Evolutionary conservation across 2,797 vertebrate genomes (phyloP), one percentile per base, ranked within the genome.

Genomic region (Podarcis lilfordi): DNA sequence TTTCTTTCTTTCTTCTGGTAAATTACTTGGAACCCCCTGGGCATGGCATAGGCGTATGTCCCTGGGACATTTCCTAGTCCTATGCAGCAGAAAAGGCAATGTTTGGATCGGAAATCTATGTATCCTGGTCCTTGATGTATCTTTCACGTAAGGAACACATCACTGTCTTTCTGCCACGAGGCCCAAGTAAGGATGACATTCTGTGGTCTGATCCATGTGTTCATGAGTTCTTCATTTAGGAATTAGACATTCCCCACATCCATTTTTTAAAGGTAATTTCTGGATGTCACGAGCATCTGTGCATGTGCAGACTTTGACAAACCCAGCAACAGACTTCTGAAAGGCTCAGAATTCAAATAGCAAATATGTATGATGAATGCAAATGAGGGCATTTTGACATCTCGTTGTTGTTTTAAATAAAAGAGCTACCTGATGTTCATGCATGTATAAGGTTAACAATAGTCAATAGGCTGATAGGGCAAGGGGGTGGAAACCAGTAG

Each of bases 1-100:
- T 43, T 43, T 1, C 7, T 43, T 8, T 8, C 7, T 8, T 43
- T 11, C 45, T 45, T 11, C 45, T 11, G 45, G 45, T 45, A 45
- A 45, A 45, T 45, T 19, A 13, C 7, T 87, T 11, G 85, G 55
- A 50, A 77, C 69, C 23, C 66, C 3, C 71, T 35, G 29, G 37
- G 32, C 37, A 43, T 43, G 29, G 37, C 37, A 66, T 79, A 89
- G 45, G 32, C 37, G 80, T 80, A 80, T 84, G 75, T 89, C 86
- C n/a, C 27, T 68, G 2, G 11, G 0, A 5, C 15, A 3, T 45
- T 90, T 59, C 37, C 55, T 68, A 68, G 87, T 32, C 78, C 75
- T 86, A 72, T 50, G 40, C 55, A 75, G 1, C 64, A 80, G 76
- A 88, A 84, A 85, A 86, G 84, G 45, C 71, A 75, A 5, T 25